A percentile compares a stretch with the other conserved stretches of the same genome.
These are phyloP conservation scores for Tiphia femorata DNA, from an alignment of 2,888 invertebrate species.

Conservation along the genomic window DNA sequence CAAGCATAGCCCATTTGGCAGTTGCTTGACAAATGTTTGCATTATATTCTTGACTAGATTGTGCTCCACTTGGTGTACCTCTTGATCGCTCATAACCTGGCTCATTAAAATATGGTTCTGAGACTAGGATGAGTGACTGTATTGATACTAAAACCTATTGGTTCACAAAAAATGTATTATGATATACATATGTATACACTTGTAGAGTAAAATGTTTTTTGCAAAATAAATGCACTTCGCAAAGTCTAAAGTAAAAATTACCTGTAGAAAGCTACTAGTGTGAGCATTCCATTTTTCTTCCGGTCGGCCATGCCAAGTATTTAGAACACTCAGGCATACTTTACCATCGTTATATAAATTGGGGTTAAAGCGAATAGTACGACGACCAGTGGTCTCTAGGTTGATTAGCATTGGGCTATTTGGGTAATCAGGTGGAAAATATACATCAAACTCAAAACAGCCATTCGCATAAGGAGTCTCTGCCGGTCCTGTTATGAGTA, in stretches of 20 bases:
- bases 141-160: conserved; percentile 91
- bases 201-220: background rate
- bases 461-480: conserved; percentile 94
- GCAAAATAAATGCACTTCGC: background rate
- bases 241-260: conserved; percentile 42
- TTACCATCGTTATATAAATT: conserved; percentile 96
- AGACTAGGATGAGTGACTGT: conserved; percentile 91
- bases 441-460: conserved; percentile 92
- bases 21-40: conserved; percentile 95
- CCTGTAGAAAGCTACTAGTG: conserved; percentile 92
- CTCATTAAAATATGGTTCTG: conserved; percentile 96
- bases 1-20: conserved; percentile 96
- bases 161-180: too few relatives aligned
- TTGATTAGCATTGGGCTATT: conserved; percentile 91
- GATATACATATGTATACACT: background rate
- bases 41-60: conserved; percentile 94
- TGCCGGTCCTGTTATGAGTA: conserved; percentile 91
- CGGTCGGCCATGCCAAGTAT: conserved; percentile 96
- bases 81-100: conserved; percentile 93
- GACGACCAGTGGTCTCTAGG: conserved; percentile 90
- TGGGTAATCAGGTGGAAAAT: conserved; percentile 87
- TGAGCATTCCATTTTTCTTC: conserved; percentile 98
- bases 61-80: conserved; percentile 88
- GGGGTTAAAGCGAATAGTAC: conserved; percentile 92
- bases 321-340: conserved; percentile 93